Evolutionary conservation across 2,113 vertebrate genomes (phyloP), one percentile per base, ranked within the genome.

Genomic region (Esox niger): DNA sequence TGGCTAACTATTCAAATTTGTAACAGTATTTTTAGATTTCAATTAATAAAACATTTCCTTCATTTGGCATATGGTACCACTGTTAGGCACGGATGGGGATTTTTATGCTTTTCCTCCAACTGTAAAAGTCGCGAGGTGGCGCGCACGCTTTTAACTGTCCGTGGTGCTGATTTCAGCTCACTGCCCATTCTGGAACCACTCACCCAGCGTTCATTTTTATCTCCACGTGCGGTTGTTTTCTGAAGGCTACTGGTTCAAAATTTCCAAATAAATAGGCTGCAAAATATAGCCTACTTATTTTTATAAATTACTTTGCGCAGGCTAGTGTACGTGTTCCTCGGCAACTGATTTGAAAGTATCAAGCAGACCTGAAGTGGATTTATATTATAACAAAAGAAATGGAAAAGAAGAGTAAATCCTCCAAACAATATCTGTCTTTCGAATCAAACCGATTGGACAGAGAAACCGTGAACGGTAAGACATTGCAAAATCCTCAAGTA

Each of bases 341-440:
- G 47, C n/a, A 21, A 9, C 47, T 52, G n/a, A 52, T 21, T 52
- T 52, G 15, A 4, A 2, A 52, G n/a, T 52, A 23, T 52, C 47
- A 52, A 49, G 7, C 35, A 38, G 11, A 38, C 8, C 47, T 52
- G 47, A 59, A 60, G 4, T 23, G 30, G 6, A n/a, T n/a, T n/a
- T n/a, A n/a, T n/a, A n/a, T 60, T 61, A n/a, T 17, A 32, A 52
- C 47, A 6, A n/a, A 35, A 66, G 61, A 30, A 0, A 93, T 94
- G 92, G 91, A 92, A 52, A 88, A 90, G 38, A 84, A 85, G 55
- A 72, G 71, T 54, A 81, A 81, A 74, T 59, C 71, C 4, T 70
- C 86, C 2, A 78, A 84, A 55, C 86, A 87, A 27, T 91, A 90
- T 59, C 88, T 90, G 25, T 85, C 93, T 21, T 29, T 93, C 80